phyloP scores from a whole-genome alignment of 2,113 vertebrate genomes.

The Myotis lucifugus region DNA sequence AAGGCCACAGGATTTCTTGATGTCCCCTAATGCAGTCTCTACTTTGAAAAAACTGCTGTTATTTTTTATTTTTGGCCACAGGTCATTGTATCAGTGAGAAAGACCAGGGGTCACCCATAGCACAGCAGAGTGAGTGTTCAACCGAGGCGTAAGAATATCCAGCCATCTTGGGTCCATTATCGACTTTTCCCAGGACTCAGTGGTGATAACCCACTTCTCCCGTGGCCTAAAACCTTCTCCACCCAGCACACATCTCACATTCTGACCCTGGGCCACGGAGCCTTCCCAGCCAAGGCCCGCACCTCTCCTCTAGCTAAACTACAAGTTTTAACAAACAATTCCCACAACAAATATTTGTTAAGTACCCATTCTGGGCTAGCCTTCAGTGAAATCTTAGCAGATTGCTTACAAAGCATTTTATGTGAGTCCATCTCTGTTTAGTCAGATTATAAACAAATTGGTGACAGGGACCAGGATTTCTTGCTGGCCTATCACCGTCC shows the following conservation, averaged over 20 bases:
- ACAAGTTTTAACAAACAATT: background rate
- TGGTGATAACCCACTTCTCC: background rate
- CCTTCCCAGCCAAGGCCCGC: background rate
- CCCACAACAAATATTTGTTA: conserved; percentile 3
- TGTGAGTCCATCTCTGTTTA: conserved; percentile 21
- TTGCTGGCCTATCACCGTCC: conserved; percentile 23
- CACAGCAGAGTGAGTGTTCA: background rate
- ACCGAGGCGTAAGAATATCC: background rate
- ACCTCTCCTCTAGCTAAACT: background rate
- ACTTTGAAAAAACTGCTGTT: background rate
- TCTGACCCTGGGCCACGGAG: background rate
- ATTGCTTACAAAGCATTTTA: conserved; percentile 48
- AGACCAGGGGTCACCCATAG: background rate
- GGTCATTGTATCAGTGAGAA: background rate
- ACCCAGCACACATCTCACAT: background rate
- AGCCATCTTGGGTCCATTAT: background rate
- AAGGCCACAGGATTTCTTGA: background rate
- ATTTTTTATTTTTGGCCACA: background rate
- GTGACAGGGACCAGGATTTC: conserved; percentile 57
- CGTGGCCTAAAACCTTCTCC: background rate
- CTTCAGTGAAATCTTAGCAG: background rate
- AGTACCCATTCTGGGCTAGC: background rate
- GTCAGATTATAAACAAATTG: conserved; percentile 66
- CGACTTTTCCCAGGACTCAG: background rate
- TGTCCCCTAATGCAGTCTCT: background rate